Percentiles rank a stretch among this genome's conserved stretches.
Evolutionary conservation across 2,888 invertebrate genomes (phyloP).

Genomic region (Acanthopleura granulata): DNA sequence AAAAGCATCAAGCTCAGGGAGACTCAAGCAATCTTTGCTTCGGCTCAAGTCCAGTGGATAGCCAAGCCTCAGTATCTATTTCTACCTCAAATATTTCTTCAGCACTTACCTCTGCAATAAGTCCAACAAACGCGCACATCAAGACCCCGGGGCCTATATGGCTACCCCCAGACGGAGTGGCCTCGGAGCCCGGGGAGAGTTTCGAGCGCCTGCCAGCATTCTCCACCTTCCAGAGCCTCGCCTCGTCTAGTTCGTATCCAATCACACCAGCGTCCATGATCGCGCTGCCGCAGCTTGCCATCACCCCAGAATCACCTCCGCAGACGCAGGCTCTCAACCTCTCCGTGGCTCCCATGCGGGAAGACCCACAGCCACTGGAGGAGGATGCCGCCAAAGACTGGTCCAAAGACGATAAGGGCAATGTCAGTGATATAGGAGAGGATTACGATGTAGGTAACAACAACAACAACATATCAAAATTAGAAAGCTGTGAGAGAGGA

Average conservation of each 20-base stretch:
- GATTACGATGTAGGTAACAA: conserved; percentile 14
- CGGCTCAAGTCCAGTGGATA: conserved; percentile 15
- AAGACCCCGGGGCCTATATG: conserved; percentile 8
- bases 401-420: neutral
- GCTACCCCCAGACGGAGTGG: neutral
- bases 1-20: conserved; percentile 20
- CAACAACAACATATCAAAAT: conserved; percentile 19
- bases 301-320: neutral
- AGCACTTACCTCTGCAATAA: conserved; percentile 15
- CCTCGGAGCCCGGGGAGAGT: neutral
- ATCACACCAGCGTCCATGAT: conserved; percentile 2
- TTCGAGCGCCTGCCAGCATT: conserved; percentile 8
- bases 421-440: neutral
- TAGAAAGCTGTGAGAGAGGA: neutral
- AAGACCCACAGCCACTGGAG: neutral
- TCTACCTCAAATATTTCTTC: conserved; percentile 20
- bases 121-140: conserved; percentile 7
- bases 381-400: neutral
- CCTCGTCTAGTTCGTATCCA: neutral
- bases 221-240: conserved; percentile 14
- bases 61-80: conserved; percentile 14
- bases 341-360: neutral
- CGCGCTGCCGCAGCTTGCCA: conserved; percentile 4
- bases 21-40: conserved; percentile 20
- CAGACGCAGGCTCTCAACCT: conserved; percentile 20